Percentiles rank a stretch among this genome's conserved stretches.
Evolutionary conservation across 37 sponge, comb jelly and placozoan genomes (phyloP).

Genomic region (Aplysina aerophoba): DNA sequence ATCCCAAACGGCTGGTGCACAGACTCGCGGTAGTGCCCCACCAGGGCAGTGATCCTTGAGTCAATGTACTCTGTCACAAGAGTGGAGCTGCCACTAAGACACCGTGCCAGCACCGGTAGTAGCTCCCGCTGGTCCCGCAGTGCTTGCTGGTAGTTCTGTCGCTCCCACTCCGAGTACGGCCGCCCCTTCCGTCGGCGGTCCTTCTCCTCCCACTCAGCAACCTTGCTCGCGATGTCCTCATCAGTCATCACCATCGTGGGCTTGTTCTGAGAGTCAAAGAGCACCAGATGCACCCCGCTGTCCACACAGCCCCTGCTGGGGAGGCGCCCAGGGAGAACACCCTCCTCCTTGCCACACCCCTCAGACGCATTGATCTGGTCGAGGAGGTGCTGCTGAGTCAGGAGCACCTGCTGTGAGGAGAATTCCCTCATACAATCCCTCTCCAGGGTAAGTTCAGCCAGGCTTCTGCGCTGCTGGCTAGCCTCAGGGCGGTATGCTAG

Average conservation of each 20-base stretch:
- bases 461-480: background rate
- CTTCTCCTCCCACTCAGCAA: conserved; percentile 48
- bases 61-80: conserved; percentile 26
- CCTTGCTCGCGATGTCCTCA: conserved; percentile 33
- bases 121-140: conserved; percentile 47
- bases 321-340: no score
- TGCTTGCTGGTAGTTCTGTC: conserved; percentile 33
- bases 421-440: background rate
- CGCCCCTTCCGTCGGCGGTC: conserved; percentile 30
- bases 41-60: background rate
- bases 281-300: conserved; percentile 24
- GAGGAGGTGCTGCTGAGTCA: background rate
- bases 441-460: background rate
- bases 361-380: background rate
- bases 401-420: background rate
- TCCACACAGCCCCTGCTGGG: background rate
- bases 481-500: conserved; percentile 21
- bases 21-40: conserved; percentile 27
- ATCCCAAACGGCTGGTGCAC: background rate
- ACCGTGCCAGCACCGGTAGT: conserved; percentile 39
- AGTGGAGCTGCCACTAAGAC: conserved; percentile 33
- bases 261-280: conserved; percentile 58
- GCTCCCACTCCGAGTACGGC: conserved; percentile 45
- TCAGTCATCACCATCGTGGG: conserved; percentile 9
- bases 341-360: no score